Percentiles rank a stretch among this genome's conserved stretches.
Evolutionary conservation across 2,888 invertebrate genomes (phyloP).

Genomic region (Eledone cirrhosa): DNA sequence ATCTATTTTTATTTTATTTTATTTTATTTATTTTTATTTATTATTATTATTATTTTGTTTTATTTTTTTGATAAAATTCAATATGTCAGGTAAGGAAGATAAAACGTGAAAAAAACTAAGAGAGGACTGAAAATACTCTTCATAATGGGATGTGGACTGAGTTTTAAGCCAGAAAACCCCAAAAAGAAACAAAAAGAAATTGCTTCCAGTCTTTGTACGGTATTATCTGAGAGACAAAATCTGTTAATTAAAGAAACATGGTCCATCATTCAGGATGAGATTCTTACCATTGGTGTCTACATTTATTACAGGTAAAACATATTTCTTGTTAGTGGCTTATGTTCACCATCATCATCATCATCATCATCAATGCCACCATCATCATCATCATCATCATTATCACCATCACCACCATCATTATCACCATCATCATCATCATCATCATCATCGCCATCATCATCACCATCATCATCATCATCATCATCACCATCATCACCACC

Average conservation of each 20-base stretch:
- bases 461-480: not conserved
- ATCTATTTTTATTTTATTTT: no score
- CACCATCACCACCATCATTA: not conserved
- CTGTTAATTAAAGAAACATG: conserved; percentile 6
- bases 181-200: conserved; percentile 7
- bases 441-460: not conserved
- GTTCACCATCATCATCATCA: not conserved
- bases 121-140: not conserved
- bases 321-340: not conserved
- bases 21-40: no score
- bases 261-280: conserved; percentile 17
- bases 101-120: no score
- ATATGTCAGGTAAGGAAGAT: no score
- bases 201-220: not conserved
- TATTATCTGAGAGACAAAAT: conserved; percentile 21
- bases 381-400: not conserved
- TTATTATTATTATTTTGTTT: no score
- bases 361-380: not conserved
- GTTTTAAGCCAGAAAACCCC: not conserved
- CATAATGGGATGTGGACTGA: conserved; percentile 20
- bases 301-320: conserved; percentile 14
- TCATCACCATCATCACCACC: not conserved
- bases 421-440: not conserved
- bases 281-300: conserved; percentile 13
- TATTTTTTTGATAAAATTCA: no score